These are phyloP conservation scores for Mylabris sibirica DNA, from an alignment of 2,888 invertebrate genomes.

Conservation along the genomic window DNA sequence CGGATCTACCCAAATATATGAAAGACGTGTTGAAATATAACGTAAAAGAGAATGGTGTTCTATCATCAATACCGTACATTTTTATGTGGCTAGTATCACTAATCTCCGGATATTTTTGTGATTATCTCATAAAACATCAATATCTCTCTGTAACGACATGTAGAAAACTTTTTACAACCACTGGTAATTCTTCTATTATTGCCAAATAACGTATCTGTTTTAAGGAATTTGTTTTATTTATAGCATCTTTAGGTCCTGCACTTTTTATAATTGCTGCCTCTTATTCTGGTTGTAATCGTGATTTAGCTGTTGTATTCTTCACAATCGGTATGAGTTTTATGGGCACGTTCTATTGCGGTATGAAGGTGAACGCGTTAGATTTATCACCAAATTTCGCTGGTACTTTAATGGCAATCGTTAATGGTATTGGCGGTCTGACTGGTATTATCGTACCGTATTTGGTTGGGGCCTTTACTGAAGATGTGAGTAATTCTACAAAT, in stretches of 20 bases:
- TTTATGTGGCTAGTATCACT: constrained; percentile 73
- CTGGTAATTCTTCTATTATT: constrained; percentile 64
- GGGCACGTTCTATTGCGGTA: constrained; percentile 72
- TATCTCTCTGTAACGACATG: constrained; percentile 66
- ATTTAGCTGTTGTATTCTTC: constrained; percentile 65
- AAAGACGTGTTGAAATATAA: constrained; percentile 72
- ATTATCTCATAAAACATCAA: constrained; percentile 70
- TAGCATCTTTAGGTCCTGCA: constrained; percentile 70
- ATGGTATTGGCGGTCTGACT: constrained; percentile 67
- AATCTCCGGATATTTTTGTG: constrained; percentile 71
- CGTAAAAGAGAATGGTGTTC: constrained; percentile 69
- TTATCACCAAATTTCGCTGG: constrained; percentile 70
- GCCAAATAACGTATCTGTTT: background rate
- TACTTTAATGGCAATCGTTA: constrained; percentile 68
- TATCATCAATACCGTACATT: constrained; percentile 71
- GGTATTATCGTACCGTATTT: constrained; percentile 69
- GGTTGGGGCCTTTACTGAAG: constrained; percentile 67
- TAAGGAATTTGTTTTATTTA: constrained; percentile 30
- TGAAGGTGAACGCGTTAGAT: constrained; percentile 70
- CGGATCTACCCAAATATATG: constrained; percentile 76
- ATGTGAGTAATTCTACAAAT: constrained; percentile 65
- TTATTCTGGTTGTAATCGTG: constrained; percentile 68
- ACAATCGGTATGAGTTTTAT: constrained; percentile 70
- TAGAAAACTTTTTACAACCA: constrained; percentile 72
- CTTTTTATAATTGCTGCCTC: constrained; percentile 69